Evolutionary conservation across 2,113 vertebrate genomes (phyloP), one percentile per base, ranked within the genome.

Genomic region (Alces alces): DNA sequence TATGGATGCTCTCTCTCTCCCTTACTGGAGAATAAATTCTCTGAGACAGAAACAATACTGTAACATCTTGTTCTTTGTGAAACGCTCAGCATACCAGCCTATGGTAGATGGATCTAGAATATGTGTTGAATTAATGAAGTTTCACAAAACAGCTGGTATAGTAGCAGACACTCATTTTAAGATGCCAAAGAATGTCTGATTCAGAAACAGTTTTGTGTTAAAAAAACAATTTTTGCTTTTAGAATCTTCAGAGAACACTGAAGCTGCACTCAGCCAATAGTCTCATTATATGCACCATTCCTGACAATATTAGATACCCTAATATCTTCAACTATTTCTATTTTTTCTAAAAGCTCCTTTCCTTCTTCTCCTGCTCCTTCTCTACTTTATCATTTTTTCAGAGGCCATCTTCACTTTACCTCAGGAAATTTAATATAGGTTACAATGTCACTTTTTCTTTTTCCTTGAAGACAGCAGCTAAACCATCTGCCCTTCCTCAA

Each of bases 211-310:
- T 73, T 86, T 66, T n/a, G 15, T 45, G 14, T 60, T 73, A 5
- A 86, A 30, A 27, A 89, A 6, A 43, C n/a, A 73, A 39, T 5
- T 76, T 89, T 87, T 96, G 82, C 57, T 80, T 92, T 73, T 80
- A 88, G 79, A 96, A 61, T 94, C 50, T 33, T 96, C 79, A 92
- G 33, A 92, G 36, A 90, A 30, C 33, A 58, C 85, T 95, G 39
- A 89, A 85, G 27, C 85, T 43, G 3, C 54, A 66, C 43, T 97
- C 70, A 54, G 43, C 57, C 89, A 79, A 95, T 25, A 95, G 84
- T 58, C 73, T 89, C 87, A 70, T 64, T 88, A 33, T 6, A 50
- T 14, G 11, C 7, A 47, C 1, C 61, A 1, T 47, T 92, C 27
- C 61, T 47, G 5, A 66, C 45, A 39, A 73, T 61, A 61, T 57